Evolutionary conservation across 2,888 invertebrate species (phyloP).

Genomic region (Andricus quercusramuli): DNA sequence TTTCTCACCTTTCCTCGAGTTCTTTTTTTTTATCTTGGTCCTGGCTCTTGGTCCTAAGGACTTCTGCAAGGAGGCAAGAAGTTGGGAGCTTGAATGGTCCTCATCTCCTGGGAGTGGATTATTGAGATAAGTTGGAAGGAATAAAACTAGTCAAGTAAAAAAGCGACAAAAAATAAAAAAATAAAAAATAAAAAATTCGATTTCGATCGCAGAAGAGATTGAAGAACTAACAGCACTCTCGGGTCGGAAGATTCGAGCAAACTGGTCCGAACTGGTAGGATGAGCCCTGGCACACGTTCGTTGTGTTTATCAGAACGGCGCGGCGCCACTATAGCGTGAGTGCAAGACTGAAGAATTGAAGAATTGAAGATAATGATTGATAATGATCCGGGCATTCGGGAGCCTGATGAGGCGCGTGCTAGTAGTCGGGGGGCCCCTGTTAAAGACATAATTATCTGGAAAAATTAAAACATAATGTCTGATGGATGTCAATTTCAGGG

Average conservation of each 20-base stretch:
- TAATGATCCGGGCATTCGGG: neutral
- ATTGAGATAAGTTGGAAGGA: neutral
- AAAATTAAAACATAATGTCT: neutral
- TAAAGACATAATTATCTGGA: constrained; percentile 1
- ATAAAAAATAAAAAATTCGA: too few relatives aligned
- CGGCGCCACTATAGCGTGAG: constrained; percentile 50
- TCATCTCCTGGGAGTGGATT: constrained; percentile 17
- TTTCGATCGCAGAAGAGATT: too few relatives aligned
- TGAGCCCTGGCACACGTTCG: constrained; percentile 49
- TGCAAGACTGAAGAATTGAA: too few relatives aligned
- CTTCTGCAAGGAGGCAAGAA: constrained; percentile 3
- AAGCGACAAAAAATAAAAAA: too few relatives aligned
- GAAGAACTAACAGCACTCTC: constrained; percentile 44
- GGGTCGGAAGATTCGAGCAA: constrained; percentile 47
- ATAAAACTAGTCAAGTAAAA: neutral
- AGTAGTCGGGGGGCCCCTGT: neutral
- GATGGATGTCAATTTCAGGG: neutral
- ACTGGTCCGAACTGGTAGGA: constrained; percentile 49
- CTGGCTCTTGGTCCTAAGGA: neutral
- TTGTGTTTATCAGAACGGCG: constrained; percentile 49
- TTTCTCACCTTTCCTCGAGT: constrained; percentile 10
- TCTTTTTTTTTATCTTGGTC: constrained; percentile 9
- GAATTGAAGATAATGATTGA: constrained; percentile 3
- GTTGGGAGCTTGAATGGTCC: constrained; percentile 20
- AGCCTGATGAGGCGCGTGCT: neutral